These are phyloP conservation scores for Patella pellucida DNA, from an alignment of 2,888 invertebrate genomes.

Conservation along the genomic window DNA sequence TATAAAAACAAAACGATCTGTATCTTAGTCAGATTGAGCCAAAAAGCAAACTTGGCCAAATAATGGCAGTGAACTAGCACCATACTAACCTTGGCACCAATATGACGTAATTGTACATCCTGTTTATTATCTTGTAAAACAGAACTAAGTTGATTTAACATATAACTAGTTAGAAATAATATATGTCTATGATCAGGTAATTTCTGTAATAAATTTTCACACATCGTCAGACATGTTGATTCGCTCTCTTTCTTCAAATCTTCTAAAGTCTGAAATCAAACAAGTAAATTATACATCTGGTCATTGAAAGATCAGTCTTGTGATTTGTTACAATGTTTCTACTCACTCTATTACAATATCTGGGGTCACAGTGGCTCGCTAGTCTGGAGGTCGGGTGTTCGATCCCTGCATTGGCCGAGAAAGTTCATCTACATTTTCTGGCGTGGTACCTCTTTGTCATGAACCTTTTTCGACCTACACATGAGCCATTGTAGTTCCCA, in stretches of 20 bases:
- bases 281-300: not conserved
- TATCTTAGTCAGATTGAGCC: not conserved
- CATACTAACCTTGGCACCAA: constrained; percentile 62
- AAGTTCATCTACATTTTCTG: too few relatives aligned
- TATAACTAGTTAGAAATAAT: constrained; percentile 59
- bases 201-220: constrained; percentile 50
- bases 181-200: constrained; percentile 54
- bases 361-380: too few relatives aligned
- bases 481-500: too few relatives aligned
- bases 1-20: too few relatives aligned
- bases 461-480: too few relatives aligned
- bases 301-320: too few relatives aligned
- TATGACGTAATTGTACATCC: constrained; percentile 49
- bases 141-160: constrained; percentile 52
- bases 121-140: constrained; percentile 44
- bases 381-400: too few relatives aligned
- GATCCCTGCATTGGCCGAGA: too few relatives aligned
- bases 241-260: constrained; percentile 36
- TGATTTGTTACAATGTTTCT: too few relatives aligned
- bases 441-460: too few relatives aligned
- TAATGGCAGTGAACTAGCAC: not conserved
- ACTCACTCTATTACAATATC: too few relatives aligned
- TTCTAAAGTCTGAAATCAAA: constrained; percentile 52
- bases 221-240: constrained; percentile 52
- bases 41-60: not conserved